A percentile compares a stretch with the other conserved stretches of the same genome.
Conservation (phyloP, 2,797 vertebrate species). For the Bufotes viridis region DNA sequence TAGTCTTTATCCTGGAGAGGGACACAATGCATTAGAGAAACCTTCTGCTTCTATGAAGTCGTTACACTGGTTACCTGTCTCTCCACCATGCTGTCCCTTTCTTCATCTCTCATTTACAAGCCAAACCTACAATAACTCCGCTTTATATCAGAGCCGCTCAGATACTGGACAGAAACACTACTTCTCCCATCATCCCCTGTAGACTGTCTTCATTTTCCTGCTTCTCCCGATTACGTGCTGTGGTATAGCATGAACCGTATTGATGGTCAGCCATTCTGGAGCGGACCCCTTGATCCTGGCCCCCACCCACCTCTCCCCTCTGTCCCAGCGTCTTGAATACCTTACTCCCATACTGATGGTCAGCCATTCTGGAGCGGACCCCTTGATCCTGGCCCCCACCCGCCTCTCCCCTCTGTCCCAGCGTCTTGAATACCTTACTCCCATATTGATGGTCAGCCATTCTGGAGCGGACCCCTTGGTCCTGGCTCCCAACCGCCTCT, state of each 20-base stretch:
- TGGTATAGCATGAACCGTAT: not conserved
- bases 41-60: not conserved
- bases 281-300: too few relatives aligned
- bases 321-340: too few relatives aligned
- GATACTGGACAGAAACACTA: not conserved
- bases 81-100: not conserved
- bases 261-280: too few relatives aligned
- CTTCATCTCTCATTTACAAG: not conserved
- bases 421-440: too few relatives aligned
- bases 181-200: not conserved
- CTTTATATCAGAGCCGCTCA: too few relatives aligned
- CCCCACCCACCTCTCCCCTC: too few relatives aligned
- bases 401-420: too few relatives aligned
- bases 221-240: not conserved
- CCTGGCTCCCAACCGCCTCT: too few relatives aligned
- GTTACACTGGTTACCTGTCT: not conserved
- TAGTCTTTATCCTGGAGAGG: slow-evolving; percentile 56
- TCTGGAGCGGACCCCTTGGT: too few relatives aligned
- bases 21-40: not conserved
- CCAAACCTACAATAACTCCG: too few relatives aligned
- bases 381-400: not conserved
- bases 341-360: too few relatives aligned
- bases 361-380: not conserved
- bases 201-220: not conserved
- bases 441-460: too few relatives aligned